Base-by-base conservation (phyloP, 1,140 invertebrate genomes). In the Penaeus japonicus region DNA sequence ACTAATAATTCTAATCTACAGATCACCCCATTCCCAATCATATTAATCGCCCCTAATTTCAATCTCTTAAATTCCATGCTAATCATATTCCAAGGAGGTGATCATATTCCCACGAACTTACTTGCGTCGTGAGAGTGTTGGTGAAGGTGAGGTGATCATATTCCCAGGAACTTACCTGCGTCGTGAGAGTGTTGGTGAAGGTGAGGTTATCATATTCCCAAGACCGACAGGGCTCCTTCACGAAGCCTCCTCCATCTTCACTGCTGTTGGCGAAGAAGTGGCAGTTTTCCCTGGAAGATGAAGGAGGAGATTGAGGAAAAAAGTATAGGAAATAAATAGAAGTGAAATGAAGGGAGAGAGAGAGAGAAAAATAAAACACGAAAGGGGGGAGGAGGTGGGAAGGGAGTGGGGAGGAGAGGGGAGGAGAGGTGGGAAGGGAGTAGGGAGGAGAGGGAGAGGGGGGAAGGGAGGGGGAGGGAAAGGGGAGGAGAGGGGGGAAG, bases 141-240 rank as follows among this genome's bases (percentile, higher is more conserved):
- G 20, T 57, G 65, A 65, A 90, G 80, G 89, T 90, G 22, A 82
- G 47, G 82, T 57, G 15, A n/a, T 15, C 53, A 18, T 62, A 35
- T 22, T 15, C 35, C 53, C 24, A 24, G 22, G 20, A 39, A n/a
- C 32, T 54, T 54, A 84, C 83, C 83, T 85, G 39, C 0, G 84
- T 80, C 24, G 89, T 90, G 39, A 90, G 59, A 10, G 89, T 90
- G 77, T 32, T 39, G 70, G 22, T 59, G 70, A 70, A 90, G 73
- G 89, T 90, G 20, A 82, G 53, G 82, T 88, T 90, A 75, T 90
- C 89, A n/a, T 90, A 90, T 17, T 20, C 12, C 89, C 89, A 90
- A 20, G 57, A 5, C 17, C 30, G 54, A 39, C 89, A 90, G 0
- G 81, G 55, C 24, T 78, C 53, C 62, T 70, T 20, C 5, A 35